phyloP scores from a whole-genome alignment of 1,140 invertebrate genomes.

The Meloidogyne floridensis region DNA sequence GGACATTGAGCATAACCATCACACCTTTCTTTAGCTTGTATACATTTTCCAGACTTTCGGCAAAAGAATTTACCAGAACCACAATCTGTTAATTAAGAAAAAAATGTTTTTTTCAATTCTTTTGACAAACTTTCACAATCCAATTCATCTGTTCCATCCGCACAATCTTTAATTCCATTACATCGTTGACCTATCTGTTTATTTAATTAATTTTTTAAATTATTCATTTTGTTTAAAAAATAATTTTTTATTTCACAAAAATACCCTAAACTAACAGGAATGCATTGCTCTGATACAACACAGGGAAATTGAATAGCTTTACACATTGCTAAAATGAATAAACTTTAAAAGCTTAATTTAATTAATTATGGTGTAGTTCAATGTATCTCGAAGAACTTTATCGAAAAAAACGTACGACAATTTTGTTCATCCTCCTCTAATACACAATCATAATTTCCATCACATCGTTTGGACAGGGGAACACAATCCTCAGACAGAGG shows the following conservation, averaged over 20 bases:
- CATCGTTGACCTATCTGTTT: slow-evolving; percentile 45
- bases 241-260: not conserved
- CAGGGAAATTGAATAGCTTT: slow-evolving; percentile 60
- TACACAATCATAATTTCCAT: slow-evolving; percentile 62
- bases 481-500: slow-evolving; percentile 61
- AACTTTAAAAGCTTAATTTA: not conserved
- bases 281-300: slow-evolving; percentile 61
- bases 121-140: slow-evolving; percentile 53
- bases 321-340: slow-evolving; percentile 56
- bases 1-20: slow-evolving; percentile 59
- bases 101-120: not conserved
- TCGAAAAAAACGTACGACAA: slow-evolving; percentile 52
- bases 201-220: slow-evolving; percentile 10
- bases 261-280: slow-evolving; percentile 46
- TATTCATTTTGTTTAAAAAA: not conserved
- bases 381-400: no score
- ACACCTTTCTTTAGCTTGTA: slow-evolving; percentile 53
- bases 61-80: slow-evolving; percentile 59
- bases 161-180: slow-evolving; percentile 60
- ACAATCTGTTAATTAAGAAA: slow-evolving; percentile 42
- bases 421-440: slow-evolving; percentile 66
- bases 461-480: slow-evolving; percentile 54
- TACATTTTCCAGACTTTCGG: slow-evolving; percentile 59
- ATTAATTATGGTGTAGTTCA: no score
- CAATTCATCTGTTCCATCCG: slow-evolving; percentile 61